Evolutionary conservation across 1,140 invertebrate species (phyloP), one percentile per base, ranked within the genome.

Genomic region (Drosophila trapezifrons): DNA sequence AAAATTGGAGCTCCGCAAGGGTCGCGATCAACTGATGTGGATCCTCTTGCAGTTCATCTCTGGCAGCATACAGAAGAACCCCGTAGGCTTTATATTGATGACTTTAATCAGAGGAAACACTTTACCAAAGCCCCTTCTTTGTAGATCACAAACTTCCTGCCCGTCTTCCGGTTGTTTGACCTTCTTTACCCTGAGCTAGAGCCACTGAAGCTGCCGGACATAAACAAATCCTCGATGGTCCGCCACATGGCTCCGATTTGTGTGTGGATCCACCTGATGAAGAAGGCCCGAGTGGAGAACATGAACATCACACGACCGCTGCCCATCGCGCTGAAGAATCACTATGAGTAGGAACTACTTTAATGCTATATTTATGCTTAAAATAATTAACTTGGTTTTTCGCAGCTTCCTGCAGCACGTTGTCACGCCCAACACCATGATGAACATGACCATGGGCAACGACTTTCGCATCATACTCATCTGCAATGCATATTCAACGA

Each of bases 21-120:
- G 98, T 0, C 93, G 98, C 51, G 98, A 99, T 93, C 97, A 99
- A 83, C 92, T 99, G 1, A 99, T 99, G 98, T 99, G 98, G 98
- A 96, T 98, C 5, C 92, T 99, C n/a, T 92, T 99, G 8, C 98
- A 99, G 92, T 99, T 98, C 89, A 98, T 99, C 69, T 99, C 98
- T 3, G 98, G 98, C 47, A 98, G 97, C 89, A 99, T 99, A 86
- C 97, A 98, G 92, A 96, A 98, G 76, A 98, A 98, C 93, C 96
- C 97, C 1, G 95, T 96, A 93, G 32, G 93, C 93, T 91, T 7
- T 17, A 1, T 1, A 8, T 22, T 7, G 13, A 0, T 9, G 15
- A 1, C 5, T 17, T 56, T 22, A 57, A 15, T 3, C n/a, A 46
- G 1, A 10, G 13, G 1, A 25, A 40, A 13, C 18, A 15, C 0